Evolutionary conservation across 2,888 invertebrate genomes (phyloP).

Genomic region (Tetragonisca angustula): DNA sequence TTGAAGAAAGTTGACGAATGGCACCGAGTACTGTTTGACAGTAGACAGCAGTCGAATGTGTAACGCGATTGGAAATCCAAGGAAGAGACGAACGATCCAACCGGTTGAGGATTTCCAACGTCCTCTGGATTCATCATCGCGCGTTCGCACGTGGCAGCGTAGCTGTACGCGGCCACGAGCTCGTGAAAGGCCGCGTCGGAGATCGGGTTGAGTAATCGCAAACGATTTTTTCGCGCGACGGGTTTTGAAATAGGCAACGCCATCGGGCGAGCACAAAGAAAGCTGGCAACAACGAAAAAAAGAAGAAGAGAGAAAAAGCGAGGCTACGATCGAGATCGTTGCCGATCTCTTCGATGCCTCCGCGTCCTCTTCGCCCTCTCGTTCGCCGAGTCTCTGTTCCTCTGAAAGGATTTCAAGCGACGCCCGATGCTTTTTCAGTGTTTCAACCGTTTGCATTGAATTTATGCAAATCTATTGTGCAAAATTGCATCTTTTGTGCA

Average conservation of each 20-base stretch:
- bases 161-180: conserved; percentile 7
- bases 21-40: background rate
- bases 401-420: too few relatives aligned
- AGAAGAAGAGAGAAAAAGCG: conserved; percentile 3
- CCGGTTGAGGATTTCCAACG: conserved; percentile 46
- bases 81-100: conserved; percentile 28
- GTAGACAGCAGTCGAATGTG: conserved; percentile 32
- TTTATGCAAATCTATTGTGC: too few relatives aligned
- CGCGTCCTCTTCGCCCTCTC: conserved; percentile 1
- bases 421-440: background rate
- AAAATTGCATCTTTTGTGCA: too few relatives aligned
- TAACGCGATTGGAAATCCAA: conserved; percentile 40
- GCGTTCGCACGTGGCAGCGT: conserved; percentile 35
- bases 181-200: conserved; percentile 66
- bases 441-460: too few relatives aligned
- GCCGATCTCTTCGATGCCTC: background rate
- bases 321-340: conserved; percentile 11
- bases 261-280: conserved; percentile 54
- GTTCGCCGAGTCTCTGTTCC: background rate
- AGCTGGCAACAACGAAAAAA: conserved; percentile 21
- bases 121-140: conserved; percentile 58
- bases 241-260: conserved; percentile 63
- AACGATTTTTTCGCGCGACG: conserved; percentile 60
- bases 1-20: background rate
- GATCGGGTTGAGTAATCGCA: conserved; percentile 63